A percentile compares a stretch with the other conserved stretches of the same genome.
Evolutionary conservation across 2,888 invertebrate genomes (phyloP).

Genomic region (Philhelius pedissequus): DNA sequence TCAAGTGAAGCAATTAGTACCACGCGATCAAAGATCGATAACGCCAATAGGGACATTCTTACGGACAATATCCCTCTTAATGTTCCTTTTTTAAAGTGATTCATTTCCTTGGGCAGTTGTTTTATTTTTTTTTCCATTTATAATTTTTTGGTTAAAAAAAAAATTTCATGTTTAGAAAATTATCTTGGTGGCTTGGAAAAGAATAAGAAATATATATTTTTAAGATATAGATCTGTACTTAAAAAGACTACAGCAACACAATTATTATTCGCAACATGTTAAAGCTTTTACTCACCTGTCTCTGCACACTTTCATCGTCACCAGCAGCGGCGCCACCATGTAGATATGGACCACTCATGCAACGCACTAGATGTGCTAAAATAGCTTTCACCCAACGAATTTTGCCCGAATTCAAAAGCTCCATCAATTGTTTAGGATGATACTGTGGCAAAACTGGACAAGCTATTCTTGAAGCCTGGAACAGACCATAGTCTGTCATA

Average conservation of each 20-base stretch:
- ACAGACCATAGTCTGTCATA: slow-evolving; percentile 96
- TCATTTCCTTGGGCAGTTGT: too few relatives aligned
- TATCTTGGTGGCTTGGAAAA: too few relatives aligned
- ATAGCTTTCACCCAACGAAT: slow-evolving; percentile 99
- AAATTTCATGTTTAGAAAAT: too few relatives aligned
- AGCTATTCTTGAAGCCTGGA: slow-evolving; percentile 97
- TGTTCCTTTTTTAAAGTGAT: too few relatives aligned
- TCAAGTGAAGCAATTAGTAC: too few relatives aligned
- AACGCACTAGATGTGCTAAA: slow-evolving; percentile 95
- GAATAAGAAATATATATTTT: too few relatives aligned
- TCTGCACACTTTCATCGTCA: slow-evolving; percentile 82
- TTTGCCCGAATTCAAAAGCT: slow-evolving; percentile 97
- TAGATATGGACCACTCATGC: slow-evolving; percentile 83
- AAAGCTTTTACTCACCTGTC: slow-evolving; percentile 79
- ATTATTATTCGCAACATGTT: not conserved
- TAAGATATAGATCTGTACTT: too few relatives aligned
- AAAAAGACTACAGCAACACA: not conserved
- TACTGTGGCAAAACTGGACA: slow-evolving; percentile 99
- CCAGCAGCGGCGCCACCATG: slow-evolving; percentile 79
- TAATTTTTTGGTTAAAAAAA: too few relatives aligned
- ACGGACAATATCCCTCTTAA: too few relatives aligned
- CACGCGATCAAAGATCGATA: too few relatives aligned
- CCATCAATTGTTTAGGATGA: slow-evolving; percentile 99
- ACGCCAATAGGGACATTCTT: too few relatives aligned
- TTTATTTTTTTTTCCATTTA: too few relatives aligned